phyloP scores from a whole-genome alignment of 1,140 invertebrate species.

The Idris sp. region DNA sequence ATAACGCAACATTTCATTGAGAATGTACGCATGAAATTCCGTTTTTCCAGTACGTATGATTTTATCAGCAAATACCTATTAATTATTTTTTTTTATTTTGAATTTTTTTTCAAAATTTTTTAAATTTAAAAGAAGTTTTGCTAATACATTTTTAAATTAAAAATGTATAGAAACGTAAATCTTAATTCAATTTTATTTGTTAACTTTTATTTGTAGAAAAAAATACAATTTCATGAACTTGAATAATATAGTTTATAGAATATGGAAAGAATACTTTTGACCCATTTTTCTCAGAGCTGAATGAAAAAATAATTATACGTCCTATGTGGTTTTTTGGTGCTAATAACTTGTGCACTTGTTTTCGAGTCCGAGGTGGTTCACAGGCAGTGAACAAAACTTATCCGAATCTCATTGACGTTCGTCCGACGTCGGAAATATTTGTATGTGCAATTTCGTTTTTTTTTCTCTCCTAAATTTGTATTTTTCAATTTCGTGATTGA shows the following conservation, averaged over 20 bases:
- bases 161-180: no score
- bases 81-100: conserved; percentile 4
- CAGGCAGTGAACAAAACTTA: conserved; percentile 36
- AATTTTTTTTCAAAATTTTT: no score
- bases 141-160: no score
- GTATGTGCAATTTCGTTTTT: conserved; percentile 3
- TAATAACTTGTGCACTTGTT: conserved; percentile 26
- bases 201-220: no score
- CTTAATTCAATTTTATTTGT: no score
- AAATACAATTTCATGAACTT: no score
- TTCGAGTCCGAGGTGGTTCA: conserved; percentile 53
- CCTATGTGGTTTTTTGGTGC: conserved; percentile 34
- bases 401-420: conserved; percentile 50
- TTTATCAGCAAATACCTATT: conserved; percentile 15
- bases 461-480: conserved; percentile 2
- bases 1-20: conserved; percentile 42
- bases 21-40: conserved; percentile 45
- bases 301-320: conserved; percentile 4
- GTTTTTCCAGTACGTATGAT: conserved; percentile 25
- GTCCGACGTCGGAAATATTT: conserved; percentile 47
- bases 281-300: conserved; percentile 11
- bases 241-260: conserved; percentile 1
- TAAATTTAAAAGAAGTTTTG: no score
- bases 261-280: conserved; percentile 9
- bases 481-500: conserved; percentile 10